Evolutionary conservation across 2,113 vertebrate genomes (phyloP), one percentile per base, ranked within the genome.

Genomic region (Oostethus manadensis): DNA sequence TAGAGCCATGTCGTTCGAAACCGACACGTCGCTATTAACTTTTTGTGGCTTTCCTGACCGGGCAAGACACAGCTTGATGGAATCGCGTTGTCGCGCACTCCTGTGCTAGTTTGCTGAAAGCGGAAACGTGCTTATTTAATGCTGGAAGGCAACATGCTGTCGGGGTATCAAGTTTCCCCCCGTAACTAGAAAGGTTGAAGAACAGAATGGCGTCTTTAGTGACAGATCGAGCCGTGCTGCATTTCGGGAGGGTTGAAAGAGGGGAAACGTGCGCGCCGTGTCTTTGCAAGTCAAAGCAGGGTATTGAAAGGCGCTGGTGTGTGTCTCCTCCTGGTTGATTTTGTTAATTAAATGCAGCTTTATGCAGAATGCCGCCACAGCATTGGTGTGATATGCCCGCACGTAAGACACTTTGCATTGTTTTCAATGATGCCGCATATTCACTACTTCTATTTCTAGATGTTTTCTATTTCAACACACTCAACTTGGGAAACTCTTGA

Each of bases 11-110:
- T 42, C 13, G 38, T 42, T 42, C 38, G 6, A 2, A 14, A 14
- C 38, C 13, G 10, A 42, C 13, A 14, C 38, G 5, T 14, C 11
- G 10, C 38, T 42, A 42, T 82, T 78, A 79, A 77, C 44, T 33
- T 16, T 47, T 29, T 55, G 53, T 33, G 40, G 35, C 33, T 55
- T 83, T 69, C 71, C 64, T 61, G 55, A 58, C 69, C 33, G 70
- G 84, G 78, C 84, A 84, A 85, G 86, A 84, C 86, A 3, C 78
- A 76, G 81, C 86, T 80, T 81, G 84, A 84, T 63, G 40, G 55
- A 58, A 49, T 38, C 18, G 18, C 51, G 38, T 57, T 51, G 35
- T 55, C 56, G 26, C 48, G 56, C 40, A 15, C 14, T 21, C 44
- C 18, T 6, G 10, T 23, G 15, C 17, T 14, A 22, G 53, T 55